Base-by-base conservation (phyloP, 2,797 vertebrate genomes). In the Helarctos malayanus region DNA sequence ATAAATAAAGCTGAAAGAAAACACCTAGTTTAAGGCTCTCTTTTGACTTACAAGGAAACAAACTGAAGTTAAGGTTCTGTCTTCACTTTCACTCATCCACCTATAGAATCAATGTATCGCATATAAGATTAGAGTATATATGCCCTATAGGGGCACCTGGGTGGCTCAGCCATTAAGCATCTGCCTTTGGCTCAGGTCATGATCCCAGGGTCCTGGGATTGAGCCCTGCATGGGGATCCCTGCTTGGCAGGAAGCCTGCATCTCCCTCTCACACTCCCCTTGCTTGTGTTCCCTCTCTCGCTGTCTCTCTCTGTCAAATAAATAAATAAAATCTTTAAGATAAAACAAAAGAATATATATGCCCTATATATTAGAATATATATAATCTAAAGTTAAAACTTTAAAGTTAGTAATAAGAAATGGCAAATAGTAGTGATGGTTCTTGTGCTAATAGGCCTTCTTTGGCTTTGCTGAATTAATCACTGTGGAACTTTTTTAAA, bases 391-490 rank as follows among this genome's bases (percentile, higher is more conserved):
- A 86, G 27, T 21, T 75, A 75, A 86, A 80, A 27, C 25, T 10
- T 65, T 65, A 27, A 94, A 92, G n/a, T 91, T 82, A 76, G 56
- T 47, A 14, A 13, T 45, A 86, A 89, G 16, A 57, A 95, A 63
- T 19, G 9, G 88, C 15, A 87, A 49, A 87, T 15, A 54, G 18
- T 25, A 41, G 1, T 80, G 10, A 52, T 45, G 9, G 8, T 81
- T 5, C 18, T 81, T 35, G 18, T 65, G 71, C 15, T 47, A 79
- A 41, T 29, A 13, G 88, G 11, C 12, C 3, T 47, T 45, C 68
- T 73, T 49, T 38, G 75, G 54, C 10, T 93, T 95, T 89, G 47
- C 83, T 65, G 32, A 85, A 89, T 7, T 49, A 83, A 86, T 82
- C 14, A n/a, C 19, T 61, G 8, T 57, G 23, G n/a, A 35, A 82